Evolutionary conservation across 2,797 vertebrate genomes (phyloP).

Genomic region (Acanthopagrus latus): DNA sequence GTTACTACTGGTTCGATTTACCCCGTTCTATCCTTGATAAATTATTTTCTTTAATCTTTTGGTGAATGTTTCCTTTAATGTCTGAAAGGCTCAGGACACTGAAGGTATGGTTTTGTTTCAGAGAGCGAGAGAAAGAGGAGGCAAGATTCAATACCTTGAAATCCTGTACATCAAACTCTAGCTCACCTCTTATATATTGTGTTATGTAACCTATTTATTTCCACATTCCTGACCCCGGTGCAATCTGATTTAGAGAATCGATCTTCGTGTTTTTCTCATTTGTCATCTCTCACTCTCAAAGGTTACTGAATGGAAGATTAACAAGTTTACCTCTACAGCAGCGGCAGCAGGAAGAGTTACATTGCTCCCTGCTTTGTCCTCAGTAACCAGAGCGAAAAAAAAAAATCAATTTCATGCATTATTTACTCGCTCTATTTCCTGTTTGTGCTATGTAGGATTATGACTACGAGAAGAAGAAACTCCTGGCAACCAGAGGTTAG

Average conservation of each 20-base stretch:
- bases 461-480: constrained; percentile 89
- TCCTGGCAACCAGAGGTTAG: constrained; percentile 86
- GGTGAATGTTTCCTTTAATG: no score
- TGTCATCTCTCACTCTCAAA: constrained; percentile 44
- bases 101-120: background rate
- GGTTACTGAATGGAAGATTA: constrained; percentile 54
- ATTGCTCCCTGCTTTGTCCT: constrained; percentile 38
- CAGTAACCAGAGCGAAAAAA: constrained; percentile 29
- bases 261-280: constrained; percentile 52
- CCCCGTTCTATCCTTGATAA: no score
- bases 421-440: constrained; percentile 68
- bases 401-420: constrained; percentile 72
- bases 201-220: constrained; percentile 40
- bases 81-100: background rate
- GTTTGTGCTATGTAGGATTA: constrained; percentile 81
- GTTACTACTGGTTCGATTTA: no score
- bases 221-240: constrained; percentile 23
- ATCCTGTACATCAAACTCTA: background rate
- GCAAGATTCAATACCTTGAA: background rate
- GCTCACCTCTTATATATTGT: constrained; percentile 13
- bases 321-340: constrained; percentile 46
- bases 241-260: constrained; percentile 50
- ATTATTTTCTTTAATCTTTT: no score
- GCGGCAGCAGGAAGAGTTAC: constrained; percentile 34
- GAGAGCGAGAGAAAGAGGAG: background rate